Evolutionary conservation across 1,140 invertebrate species (phyloP).

Genomic region (Lepidurus packardi): DNA sequence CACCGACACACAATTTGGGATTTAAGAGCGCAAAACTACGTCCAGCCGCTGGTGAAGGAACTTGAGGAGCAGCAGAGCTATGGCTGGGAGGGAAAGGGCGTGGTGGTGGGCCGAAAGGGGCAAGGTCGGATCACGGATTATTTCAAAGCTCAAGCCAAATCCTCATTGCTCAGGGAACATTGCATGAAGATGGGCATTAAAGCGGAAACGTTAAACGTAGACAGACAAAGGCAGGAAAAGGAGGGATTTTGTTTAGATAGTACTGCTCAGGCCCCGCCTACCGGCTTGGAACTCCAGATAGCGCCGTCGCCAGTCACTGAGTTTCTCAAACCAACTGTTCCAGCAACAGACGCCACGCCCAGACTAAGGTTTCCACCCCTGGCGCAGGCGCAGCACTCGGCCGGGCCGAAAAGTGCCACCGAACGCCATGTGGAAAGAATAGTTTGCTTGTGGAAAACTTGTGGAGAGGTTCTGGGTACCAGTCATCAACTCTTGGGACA

Average conservation of each 20-base stretch:
- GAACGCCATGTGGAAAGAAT: neutral
- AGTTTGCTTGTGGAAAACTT: neutral
- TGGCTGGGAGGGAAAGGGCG: neutral
- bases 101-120: neutral
- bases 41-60: neutral
- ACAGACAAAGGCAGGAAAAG: slow-evolving; percentile 23
- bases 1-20: neutral
- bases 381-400: slow-evolving; percentile 24
- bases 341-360: slow-evolving; percentile 25
- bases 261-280: neutral
- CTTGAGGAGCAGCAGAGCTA: neutral
- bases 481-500: neutral
- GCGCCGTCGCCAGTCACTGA: neutral
- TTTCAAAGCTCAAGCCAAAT: slow-evolving; percentile 34
- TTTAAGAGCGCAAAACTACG: neutral
- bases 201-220: neutral
- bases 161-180: slow-evolving; percentile 27
- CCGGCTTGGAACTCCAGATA: neutral
- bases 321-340: neutral
- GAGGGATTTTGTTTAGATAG: neutral
- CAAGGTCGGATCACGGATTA: slow-evolving; percentile 36
- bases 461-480: neutral
- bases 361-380: slow-evolving; percentile 30
- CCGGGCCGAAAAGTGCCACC: neutral
- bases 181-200: slow-evolving; percentile 12